A percentile compares a stretch with the other conserved stretches of the same genome.
phyloP scores from a whole-genome alignment of 2,113 vertebrate species.

The Corythoichthys intestinalis region DNA sequence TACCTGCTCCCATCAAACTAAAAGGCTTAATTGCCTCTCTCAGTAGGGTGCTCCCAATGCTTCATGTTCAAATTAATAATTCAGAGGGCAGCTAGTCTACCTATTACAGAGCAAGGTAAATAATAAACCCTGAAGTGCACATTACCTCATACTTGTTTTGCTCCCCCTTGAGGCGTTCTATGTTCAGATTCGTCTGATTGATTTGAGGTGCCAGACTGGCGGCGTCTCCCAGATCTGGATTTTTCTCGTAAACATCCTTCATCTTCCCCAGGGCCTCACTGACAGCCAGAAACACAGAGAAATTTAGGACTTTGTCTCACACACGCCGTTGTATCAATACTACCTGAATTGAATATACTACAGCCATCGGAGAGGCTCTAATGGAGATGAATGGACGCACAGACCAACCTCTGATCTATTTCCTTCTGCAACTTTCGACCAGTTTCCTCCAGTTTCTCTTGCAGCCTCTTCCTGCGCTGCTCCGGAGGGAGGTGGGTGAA shows the following conservation, averaged over 20 bases:
- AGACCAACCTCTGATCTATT: slow-evolving; percentile 90
- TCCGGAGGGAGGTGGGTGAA: slow-evolving; percentile 95
- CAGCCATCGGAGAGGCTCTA: slow-evolving; percentile 17
- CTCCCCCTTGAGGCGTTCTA: slow-evolving; percentile 79
- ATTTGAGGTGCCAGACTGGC: slow-evolving; percentile 81
- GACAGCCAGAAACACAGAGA: slow-evolving; percentile 13
- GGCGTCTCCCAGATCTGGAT: slow-evolving; percentile 88
- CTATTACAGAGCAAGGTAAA: neutral
- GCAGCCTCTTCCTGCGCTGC: slow-evolving; percentile 93
- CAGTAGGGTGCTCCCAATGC: neutral
- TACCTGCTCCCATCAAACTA: neutral
- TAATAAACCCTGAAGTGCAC: neutral
- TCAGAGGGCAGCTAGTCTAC: neutral
- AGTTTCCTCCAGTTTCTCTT: slow-evolving; percentile 92
- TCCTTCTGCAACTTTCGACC: slow-evolving; percentile 95
- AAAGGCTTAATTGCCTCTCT: neutral
- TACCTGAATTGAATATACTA: slow-evolving; percentile 37
- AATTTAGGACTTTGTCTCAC: slow-evolving; percentile 3
- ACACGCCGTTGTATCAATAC: slow-evolving; percentile 63
- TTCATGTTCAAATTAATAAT: neutral
- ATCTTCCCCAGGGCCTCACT: slow-evolving; percentile 88
- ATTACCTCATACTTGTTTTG: slow-evolving; percentile 84
- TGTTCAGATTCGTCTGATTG: slow-evolving; percentile 79
- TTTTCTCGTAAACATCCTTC: slow-evolving; percentile 91
- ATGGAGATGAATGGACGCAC: slow-evolving; percentile 20